Evolutionary conservation across 2,113 vertebrate genomes (phyloP).

Genomic region (Crotalus horridus): DNA sequence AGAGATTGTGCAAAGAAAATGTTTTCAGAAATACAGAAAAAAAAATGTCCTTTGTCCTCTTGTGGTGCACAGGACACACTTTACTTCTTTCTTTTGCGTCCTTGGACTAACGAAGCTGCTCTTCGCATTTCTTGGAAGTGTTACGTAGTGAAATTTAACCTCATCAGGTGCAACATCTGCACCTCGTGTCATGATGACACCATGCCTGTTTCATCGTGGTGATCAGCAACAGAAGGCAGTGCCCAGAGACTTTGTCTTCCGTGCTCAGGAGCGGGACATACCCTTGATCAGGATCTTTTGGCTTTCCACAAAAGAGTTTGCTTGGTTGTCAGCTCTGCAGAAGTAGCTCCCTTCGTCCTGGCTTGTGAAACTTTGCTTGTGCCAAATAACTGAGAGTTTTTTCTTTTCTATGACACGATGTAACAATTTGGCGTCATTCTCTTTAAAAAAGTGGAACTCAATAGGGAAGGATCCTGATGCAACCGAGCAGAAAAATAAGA

Average conservation of each 20-base stretch:
- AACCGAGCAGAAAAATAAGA: conserved; percentile 51
- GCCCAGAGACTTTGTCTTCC: background rate
- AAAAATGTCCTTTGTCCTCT: background rate
- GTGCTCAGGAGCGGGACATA: conserved; percentile 28
- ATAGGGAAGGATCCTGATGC: conserved; percentile 60
- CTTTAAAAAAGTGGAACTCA: conserved; percentile 56
- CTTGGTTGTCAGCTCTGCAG: conserved; percentile 55
- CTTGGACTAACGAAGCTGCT: background rate
- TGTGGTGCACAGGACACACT: too few species aligned
- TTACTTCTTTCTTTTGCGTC: background rate
- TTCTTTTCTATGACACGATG: conserved; percentile 3
- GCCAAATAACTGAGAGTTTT: background rate
- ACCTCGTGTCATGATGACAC: background rate
- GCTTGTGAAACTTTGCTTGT: conserved; percentile 34
- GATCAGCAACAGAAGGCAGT: background rate
- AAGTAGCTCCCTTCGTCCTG: conserved; percentile 57
- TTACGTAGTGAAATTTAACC: background rate
- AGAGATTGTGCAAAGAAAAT: background rate
- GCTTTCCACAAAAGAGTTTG: conserved; percentile 41
- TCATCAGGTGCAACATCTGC: background rate
- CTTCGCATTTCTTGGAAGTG: background rate
- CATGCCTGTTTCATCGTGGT: background rate
- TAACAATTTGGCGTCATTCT: conserved; percentile 22
- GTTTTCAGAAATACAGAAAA: background rate
- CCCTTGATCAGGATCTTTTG: conserved; percentile 45